Evolutionary conservation across 2,797 vertebrate genomes (phyloP), one percentile per base, ranked within the genome.

Genomic region (Syncerus caffer): DNA sequence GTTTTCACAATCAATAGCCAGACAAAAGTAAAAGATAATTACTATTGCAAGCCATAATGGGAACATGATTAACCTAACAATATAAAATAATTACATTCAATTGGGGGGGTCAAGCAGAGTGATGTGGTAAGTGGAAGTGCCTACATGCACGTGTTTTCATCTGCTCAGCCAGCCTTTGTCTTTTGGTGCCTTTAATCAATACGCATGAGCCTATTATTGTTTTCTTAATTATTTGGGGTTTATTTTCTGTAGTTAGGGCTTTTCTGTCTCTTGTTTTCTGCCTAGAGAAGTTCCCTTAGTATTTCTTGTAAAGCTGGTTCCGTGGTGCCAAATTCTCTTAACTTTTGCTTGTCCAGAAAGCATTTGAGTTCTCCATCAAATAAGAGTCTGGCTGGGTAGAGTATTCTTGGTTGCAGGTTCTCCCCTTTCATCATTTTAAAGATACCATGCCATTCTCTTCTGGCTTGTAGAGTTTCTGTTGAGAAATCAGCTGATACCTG

Each of bases 381-480:
- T 71, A 12, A 38, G 64, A 38, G 19, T 71, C 64, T 71, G 64
- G 9, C 17, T 71, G n/a, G n/a, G 10, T 38, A 1, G 64, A 71
- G 17, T 71, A 38, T 21, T 38, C n/a, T 34, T 12, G 64, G 64
- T 71, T 38, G 17, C 19, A 6, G 2, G 9, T 38, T 71, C n/a
- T 71, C 19, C n/a, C 10, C 10, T 38, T 71, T 38, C 17, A 1
- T 71, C 17, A 12, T 38, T 71, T 71, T 71, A 71, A 38, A 38
- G n/a, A 21, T 34, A 21, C 3, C 2, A 4, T 71, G n/a, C 1
- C 2, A 0, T 67, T 38, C n/a, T 38, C 64, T 6, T 21, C 64
- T 34, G n/a, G n/a, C n/a, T 38, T 71, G 64, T 21, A 12, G 64
- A 71, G 64, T 38, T 71, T 38, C 64, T 71, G 19, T 38, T 71